phyloP scores from a whole-genome alignment of 2,797 vertebrate species.

The Borostomias antarcticus region DNA sequence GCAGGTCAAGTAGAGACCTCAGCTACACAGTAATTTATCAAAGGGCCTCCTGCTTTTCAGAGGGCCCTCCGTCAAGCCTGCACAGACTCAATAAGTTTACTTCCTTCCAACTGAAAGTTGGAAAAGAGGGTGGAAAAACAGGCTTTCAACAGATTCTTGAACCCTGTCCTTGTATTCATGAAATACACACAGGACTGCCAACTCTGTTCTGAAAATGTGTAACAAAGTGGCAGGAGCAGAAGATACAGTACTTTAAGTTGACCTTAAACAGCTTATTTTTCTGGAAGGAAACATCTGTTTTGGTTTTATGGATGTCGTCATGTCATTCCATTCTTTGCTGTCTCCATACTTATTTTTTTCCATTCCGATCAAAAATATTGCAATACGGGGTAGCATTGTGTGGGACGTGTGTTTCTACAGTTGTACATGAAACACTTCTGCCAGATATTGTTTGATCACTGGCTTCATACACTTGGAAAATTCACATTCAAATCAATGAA shows the following conservation, averaged over 20 bases:
- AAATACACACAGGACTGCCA: too few relatives aligned
- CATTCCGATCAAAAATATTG: background rate
- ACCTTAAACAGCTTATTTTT: background rate
- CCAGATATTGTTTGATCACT: background rate
- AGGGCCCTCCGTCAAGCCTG: background rate
- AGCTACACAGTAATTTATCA: background rate
- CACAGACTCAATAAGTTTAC: background rate
- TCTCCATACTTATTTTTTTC: background rate
- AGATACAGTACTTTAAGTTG: background rate
- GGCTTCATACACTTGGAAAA: conserved; percentile 35
- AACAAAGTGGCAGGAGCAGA: background rate
- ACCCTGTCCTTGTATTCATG: background rate
- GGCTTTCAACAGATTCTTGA: background rate
- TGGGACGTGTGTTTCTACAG: background rate
- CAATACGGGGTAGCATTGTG: background rate
- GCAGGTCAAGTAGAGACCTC: background rate
- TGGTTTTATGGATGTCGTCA: conserved; percentile 3
- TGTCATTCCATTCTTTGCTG: background rate
- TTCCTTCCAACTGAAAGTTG: background rate
- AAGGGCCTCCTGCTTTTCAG: background rate
- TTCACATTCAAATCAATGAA: conserved; percentile 49
- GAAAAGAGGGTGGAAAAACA: background rate
- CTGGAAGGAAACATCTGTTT: background rate
- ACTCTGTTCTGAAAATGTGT: too few relatives aligned
- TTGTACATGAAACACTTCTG: background rate